Percentiles rank a stretch among this genome's conserved stretches.
These are phyloP conservation scores for Pterocles orientalis DNA, from an alignment of 2,113 vertebrate species.

Conservation along the genomic window DNA sequence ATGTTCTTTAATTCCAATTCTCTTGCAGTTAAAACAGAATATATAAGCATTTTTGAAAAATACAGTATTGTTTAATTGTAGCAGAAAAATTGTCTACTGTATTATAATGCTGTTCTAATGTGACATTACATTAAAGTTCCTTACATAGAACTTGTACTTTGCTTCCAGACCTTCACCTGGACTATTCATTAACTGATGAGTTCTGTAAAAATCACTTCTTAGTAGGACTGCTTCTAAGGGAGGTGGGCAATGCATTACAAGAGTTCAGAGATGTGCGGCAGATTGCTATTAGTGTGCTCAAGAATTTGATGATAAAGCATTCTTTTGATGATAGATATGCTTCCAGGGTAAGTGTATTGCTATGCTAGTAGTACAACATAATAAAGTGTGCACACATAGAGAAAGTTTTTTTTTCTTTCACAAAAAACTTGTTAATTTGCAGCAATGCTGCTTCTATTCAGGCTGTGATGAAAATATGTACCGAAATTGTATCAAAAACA, in stretches of 20 bases:
- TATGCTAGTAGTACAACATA: not conserved
- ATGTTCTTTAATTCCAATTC: not conserved
- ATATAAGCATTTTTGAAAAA: not conserved
- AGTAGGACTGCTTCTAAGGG: conserved; percentile 91
- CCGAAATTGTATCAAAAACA: not conserved
- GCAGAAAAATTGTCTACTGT: not conserved
- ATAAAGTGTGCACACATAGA: not conserved
- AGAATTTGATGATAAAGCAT: conserved; percentile 97
- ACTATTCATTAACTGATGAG: conserved; percentile 94
- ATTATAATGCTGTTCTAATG: not conserved
- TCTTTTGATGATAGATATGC: conserved; percentile 93
- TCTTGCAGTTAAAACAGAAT: not conserved
- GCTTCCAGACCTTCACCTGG: conserved; percentile 91
- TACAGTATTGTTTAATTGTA: not conserved
- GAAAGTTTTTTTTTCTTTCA: not conserved
- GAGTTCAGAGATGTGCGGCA: conserved; percentile 93
- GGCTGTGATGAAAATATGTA: not conserved
- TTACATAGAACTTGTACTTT: conserved; percentile 1
- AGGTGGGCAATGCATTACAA: conserved; percentile 90
- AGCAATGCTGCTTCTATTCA: not conserved
- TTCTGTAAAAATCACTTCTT: conserved; percentile 98
- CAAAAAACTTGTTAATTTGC: not conserved
- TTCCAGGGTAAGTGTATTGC: conserved; percentile 81
- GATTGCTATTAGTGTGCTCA: conserved; percentile 91
- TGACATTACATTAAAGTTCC: not conserved